Evolutionary conservation across 2,797 vertebrate species (phyloP), one percentile per base, ranked within the genome.

Genomic region (Simalia tracyae): DNA sequence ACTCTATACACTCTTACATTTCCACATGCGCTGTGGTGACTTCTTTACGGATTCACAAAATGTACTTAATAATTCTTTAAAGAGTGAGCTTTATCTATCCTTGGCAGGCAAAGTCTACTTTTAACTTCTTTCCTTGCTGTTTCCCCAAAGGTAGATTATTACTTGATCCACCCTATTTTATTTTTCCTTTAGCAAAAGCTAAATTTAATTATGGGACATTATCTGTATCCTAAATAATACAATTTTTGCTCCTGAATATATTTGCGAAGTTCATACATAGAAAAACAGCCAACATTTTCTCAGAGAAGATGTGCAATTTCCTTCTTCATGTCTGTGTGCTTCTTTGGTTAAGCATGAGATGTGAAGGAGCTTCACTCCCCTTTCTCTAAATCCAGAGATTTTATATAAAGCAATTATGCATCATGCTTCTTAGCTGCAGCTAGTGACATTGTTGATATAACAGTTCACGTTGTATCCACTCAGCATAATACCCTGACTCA

Each of bases 21-120:
- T 28, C 56, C 28, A 81, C 64, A 91, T 76, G 63, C 4, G 36
- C n/a, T 56, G 57, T 72, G 28, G 91, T 72, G 24, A 92, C 22
- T 68, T 19, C 90, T 93, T 76, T 46, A 81, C 0, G 28, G 76
- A 15, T 93, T 90, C 90, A 92, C 93, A 94, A 81, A 15, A 7
- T 8, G 36, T 84, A 66, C 64, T 60, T 93, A 93, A 92, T 0
- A 61, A 1, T 10, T 66, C 88, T 92, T 95, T 86, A 90, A 46
- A 94, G 94, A 59, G 0, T 93, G 57, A 92, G 3, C 0, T 92
- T 89, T 81, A 86, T 63, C 86, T 95, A 11, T 84, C 28, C 84
- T 94, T 95, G 91, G 36, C 90, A 94, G 87, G 10, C 87, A 93
- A 93, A 68, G 28, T 50, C 88, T 59, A 14, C 50, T 89, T 92